phyloP scores from a whole-genome alignment of 2,797 vertebrate genomes.

The Spondyliosoma cantharus region DNA sequence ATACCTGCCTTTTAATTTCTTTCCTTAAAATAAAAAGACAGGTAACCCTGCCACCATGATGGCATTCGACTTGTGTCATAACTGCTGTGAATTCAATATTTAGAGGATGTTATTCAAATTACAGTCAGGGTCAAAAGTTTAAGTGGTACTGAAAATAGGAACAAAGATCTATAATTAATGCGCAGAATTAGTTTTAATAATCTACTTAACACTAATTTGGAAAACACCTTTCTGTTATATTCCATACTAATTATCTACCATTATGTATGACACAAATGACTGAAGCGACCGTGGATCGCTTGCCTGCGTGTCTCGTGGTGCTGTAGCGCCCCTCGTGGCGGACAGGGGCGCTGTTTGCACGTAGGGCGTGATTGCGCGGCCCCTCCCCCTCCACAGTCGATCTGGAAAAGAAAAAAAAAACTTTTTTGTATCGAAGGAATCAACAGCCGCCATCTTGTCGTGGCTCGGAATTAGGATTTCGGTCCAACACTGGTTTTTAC shows the following conservation, averaged over 20 bases:
- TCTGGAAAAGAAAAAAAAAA: conserved; percentile 87
- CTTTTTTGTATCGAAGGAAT: conserved; percentile 96
- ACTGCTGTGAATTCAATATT: neutral
- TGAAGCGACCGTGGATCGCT: neutral
- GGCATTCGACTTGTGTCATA: neutral
- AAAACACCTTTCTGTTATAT: neutral
- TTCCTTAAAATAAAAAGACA: neutral
- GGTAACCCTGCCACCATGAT: neutral
- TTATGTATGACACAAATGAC: neutral
- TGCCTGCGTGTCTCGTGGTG: neutral
- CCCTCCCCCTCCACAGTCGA: conserved; percentile 86
- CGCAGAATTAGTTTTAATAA: neutral
- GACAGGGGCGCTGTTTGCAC: conserved; percentile 59
- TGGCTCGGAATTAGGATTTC: conserved; percentile 91
- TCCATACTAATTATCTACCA: neutral
- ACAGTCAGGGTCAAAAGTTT: neutral
- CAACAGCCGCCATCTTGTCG: conserved; percentile 99
- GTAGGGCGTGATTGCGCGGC: conserved; percentile 85
- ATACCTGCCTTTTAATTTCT: neutral
- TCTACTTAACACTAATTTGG: neutral
- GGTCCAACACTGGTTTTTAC: conserved; percentile 82
- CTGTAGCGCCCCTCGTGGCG: conserved; percentile 70
- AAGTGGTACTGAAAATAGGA: neutral
- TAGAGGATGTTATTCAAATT: neutral
- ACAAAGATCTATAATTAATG: neutral